These are phyloP conservation scores for Macrosoma leucophasiata DNA, from an alignment of 2,888 invertebrate species.

Conservation along the genomic window DNA sequence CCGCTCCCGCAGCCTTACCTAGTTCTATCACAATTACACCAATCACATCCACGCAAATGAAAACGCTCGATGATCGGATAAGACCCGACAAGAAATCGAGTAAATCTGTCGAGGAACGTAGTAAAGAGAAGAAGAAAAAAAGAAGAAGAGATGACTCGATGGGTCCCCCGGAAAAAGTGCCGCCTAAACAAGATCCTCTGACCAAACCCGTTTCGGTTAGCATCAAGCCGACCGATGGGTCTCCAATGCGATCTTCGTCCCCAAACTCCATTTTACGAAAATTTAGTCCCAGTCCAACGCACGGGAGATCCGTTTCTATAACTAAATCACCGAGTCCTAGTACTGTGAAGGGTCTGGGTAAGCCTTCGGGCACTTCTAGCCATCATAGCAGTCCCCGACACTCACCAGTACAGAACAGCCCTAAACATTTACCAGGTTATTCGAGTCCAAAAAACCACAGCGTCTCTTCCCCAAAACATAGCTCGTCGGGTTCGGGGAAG, in stretches of 20 bases:
- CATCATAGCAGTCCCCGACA: conserved; percentile 83
- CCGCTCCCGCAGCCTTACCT: conserved; percentile 79
- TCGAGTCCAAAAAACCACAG: conserved; percentile 88
- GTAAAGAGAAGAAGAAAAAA: conserved; percentile 84
- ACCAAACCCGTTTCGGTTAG: conserved; percentile 84
- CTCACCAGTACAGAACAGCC: conserved; percentile 85
- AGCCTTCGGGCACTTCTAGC: conserved; percentile 68
- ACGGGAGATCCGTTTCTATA: conserved; percentile 78
- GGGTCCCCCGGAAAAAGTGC: conserved; percentile 89
- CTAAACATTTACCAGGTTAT: conserved; percentile 82
- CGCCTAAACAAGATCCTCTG: conserved; percentile 82
- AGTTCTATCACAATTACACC: conserved; percentile 93
- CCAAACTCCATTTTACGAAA: conserved; percentile 80
- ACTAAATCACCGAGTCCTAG: conserved; percentile 77
- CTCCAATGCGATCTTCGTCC: conserved; percentile 79
- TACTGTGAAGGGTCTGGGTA: conserved; percentile 54
- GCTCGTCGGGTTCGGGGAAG: conserved; percentile 84
- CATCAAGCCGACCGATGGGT: conserved; percentile 80
- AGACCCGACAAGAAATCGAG: conserved; percentile 66
- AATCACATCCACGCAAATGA: conserved; percentile 77
- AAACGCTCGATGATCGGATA: conserved; percentile 61
- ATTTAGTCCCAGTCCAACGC: conserved; percentile 84
- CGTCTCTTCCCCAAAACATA: conserved; percentile 87
- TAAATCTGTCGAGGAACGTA: conserved; percentile 61
- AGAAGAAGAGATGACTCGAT: conserved; percentile 84